Percentiles rank a stretch among this genome's conserved stretches.
Conservation (phyloP, 1,140 invertebrate species). For the Fopius arisanus region DNA sequence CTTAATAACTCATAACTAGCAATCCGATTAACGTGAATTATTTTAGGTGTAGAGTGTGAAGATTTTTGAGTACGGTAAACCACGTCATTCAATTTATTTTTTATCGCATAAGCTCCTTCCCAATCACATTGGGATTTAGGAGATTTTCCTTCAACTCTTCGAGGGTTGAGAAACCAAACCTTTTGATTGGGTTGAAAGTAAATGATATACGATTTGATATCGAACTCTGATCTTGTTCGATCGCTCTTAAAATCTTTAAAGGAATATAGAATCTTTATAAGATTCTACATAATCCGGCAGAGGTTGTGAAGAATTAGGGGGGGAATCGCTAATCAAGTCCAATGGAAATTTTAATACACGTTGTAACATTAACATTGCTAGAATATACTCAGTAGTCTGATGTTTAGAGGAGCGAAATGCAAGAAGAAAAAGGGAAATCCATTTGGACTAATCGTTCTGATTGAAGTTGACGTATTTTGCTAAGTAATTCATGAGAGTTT, state of each 20-base stretch:
- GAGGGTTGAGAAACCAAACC: constrained; percentile 24
- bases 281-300: not conserved
- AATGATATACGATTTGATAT: constrained; percentile 19
- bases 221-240: constrained; percentile 10
- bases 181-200: constrained; percentile 8
- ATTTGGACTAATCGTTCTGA: constrained; percentile 9
- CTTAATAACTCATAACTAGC: not conserved
- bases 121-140: constrained; percentile 17
- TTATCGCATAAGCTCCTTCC: constrained; percentile 25
- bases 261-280: not conserved
- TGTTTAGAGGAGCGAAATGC: constrained; percentile 15
- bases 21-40: constrained; percentile 17
- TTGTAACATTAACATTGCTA: constrained; percentile 8
- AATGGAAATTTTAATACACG: constrained; percentile 1
- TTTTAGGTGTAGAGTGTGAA: no score
- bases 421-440: constrained; percentile 22
- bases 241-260: constrained; percentile 11
- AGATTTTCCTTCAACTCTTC: constrained; percentile 18
- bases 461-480: constrained; percentile 11
- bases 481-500: constrained; percentile 22
- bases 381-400: not conserved
- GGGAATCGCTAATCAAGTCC: not conserved
- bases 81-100: constrained; percentile 28
- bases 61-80: constrained; percentile 25
- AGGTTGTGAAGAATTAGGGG: not conserved